Conservation (phyloP, 2,797 vertebrate genomes). For the Enteromius treurensis region DNA sequence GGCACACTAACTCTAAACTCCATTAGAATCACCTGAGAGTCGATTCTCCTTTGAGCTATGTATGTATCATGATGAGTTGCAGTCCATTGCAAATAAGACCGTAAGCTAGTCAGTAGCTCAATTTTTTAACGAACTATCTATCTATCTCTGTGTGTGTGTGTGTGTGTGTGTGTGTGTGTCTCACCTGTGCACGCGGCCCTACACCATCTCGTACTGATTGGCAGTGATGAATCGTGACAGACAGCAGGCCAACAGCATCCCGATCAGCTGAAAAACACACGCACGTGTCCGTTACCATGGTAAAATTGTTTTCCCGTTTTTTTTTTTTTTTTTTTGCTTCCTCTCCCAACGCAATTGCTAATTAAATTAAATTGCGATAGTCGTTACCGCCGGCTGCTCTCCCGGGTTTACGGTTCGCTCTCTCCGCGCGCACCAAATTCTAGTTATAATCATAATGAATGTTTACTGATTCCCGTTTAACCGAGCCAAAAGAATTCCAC, state of each 20-base stretch:
- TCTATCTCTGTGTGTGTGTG: no score
- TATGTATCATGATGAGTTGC: not conserved
- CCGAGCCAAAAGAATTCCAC: constrained; percentile 24
- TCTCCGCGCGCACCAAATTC: not conserved
- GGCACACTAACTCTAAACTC: not conserved
- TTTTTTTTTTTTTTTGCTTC: not conserved
- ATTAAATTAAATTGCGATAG: constrained; percentile 41
- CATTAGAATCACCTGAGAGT: not conserved
- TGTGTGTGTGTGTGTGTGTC: constrained; percentile 40
- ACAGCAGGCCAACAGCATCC: constrained; percentile 92
- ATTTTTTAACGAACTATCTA: not conserved
- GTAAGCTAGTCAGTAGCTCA: not conserved
- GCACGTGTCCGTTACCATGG: constrained; percentile 27
- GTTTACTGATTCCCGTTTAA: constrained; percentile 36
- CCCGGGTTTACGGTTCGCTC: constrained; percentile 12
- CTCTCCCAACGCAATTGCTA: constrained; percentile 16
- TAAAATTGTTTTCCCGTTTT: constrained; percentile 6
- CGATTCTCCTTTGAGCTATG: not conserved
- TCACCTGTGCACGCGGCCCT: constrained; percentile 75
- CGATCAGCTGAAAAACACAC: constrained; percentile 82
- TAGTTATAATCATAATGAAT: constrained; percentile 30
- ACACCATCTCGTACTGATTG: constrained; percentile 99
- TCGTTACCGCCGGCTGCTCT: constrained; percentile 23
- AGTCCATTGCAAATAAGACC: not conserved
- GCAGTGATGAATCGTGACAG: constrained; percentile 92